Percentiles rank a stretch among this genome's conserved stretches.
These are phyloP conservation scores for Anomalospiza imberbis DNA, from an alignment of 2,797 vertebrate genomes.

Conservation along the genomic window DNA sequence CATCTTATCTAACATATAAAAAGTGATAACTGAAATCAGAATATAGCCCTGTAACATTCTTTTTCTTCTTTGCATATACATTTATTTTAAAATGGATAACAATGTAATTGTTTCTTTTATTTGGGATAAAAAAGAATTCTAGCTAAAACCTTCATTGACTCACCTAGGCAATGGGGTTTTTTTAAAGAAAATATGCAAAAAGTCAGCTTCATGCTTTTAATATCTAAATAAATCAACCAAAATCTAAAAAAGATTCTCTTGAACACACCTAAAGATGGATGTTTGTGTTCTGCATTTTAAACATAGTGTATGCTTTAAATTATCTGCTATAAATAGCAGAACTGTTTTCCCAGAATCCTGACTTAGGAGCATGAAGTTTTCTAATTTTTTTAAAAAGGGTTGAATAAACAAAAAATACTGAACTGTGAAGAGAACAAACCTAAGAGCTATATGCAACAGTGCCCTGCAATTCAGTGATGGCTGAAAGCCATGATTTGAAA, in stretches of 20 bases:
- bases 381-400: background rate
- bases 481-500: background rate
- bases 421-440: background rate
- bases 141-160: background rate
- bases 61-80: background rate
- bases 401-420: background rate
- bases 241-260: background rate
- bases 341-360: background rate
- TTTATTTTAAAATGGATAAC: background rate
- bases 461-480: background rate
- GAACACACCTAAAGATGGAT: background rate
- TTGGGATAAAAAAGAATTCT: background rate
- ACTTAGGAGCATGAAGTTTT: background rate
- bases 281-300: background rate
- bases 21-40: background rate
- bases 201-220: background rate
- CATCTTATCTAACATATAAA: background rate
- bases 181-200: background rate
- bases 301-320: background rate
- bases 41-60: background rate
- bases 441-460: background rate
- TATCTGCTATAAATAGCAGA: background rate
- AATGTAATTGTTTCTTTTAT: background rate
- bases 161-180: accelerated
- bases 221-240: background rate